Evolutionary conservation across 2,888 invertebrate species (phyloP), one percentile per base, ranked within the genome.

Genomic region (Pocota personata): DNA sequence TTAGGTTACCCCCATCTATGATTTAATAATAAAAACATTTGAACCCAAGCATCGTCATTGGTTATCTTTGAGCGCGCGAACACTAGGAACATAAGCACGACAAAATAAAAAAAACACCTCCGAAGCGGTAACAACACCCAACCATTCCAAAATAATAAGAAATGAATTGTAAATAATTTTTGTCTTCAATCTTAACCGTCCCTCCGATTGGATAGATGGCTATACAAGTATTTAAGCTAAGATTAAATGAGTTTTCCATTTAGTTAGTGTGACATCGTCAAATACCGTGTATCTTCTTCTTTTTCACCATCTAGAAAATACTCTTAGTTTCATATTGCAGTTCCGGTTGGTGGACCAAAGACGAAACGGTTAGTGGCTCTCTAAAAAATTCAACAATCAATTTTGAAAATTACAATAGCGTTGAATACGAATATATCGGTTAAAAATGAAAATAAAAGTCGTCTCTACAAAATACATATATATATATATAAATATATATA

Each of bases 211-310:
- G 43, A 66, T 82, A 67, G 67, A 86, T 78, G 78, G 57, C 78
- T 86, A 89, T 89, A 89, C 88, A 89, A 89, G 89, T 90, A 91
- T 91, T 91, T 89, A 91, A 91, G 88, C 90, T 89, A 89, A 90
- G 90, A 90, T 89, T 90, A 89, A 89, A 89, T 90, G 87, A 89
- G 88, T 89, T 87, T 87, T 83, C 88, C 87, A 88, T 82, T 88
- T 88, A 90, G 89, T 91, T 90, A 90, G 90, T 91, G 90, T 89
- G 90, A 90, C 90, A 88, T 87, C 91, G 88, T 90, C 89, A 89
- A 90, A 90, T 89, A 90, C 69, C 69, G 82, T 69, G 82, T 82
- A 76, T 76, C 82, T 69, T 82, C 67, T n/a, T 40, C 21, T 48
- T 64, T 77, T 16, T 55, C 30, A 69, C 62, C 50, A 71, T 57